Evolutionary conservation across 2,888 invertebrate genomes (phyloP).

Genomic region (Leptothorax acervorum): DNA sequence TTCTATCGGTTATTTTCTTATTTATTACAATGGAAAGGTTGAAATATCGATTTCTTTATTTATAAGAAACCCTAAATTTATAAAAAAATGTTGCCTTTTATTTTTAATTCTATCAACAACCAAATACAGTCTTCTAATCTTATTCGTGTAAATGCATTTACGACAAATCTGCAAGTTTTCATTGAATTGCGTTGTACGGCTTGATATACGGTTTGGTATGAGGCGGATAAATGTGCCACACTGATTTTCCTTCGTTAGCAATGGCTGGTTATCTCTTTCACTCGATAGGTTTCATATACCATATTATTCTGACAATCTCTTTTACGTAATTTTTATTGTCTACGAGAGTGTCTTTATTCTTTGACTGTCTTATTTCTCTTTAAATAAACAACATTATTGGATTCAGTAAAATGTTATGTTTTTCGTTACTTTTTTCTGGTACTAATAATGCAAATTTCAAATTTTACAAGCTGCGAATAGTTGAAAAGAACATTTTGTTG

Average conservation of each 20-base stretch:
- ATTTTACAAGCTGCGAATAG: background rate
- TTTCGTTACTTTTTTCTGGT: background rate
- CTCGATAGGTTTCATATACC: slow-evolving; percentile 29
- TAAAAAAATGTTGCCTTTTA: background rate
- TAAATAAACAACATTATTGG: background rate
- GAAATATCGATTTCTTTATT: background rate
- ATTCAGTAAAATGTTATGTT: background rate
- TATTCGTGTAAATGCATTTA: background rate
- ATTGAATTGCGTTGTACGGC: background rate
- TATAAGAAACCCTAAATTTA: background rate
- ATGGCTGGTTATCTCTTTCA: slow-evolving; percentile 48
- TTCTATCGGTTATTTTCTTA: background rate
- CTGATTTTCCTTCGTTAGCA: slow-evolving; percentile 54
- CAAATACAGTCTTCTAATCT: background rate
- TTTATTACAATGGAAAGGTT: background rate
- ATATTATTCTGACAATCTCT: slow-evolving; percentile 16
- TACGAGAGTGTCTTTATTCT: background rate
- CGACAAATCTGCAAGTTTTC: background rate
- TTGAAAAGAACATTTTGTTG: background rate
- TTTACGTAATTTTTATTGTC: background rate
- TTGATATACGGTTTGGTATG: background rate
- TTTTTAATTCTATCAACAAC: background rate
- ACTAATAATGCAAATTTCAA: background rate
- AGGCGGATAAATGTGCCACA: slow-evolving; percentile 37
- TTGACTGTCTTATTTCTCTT: background rate